A percentile compares a stretch with the other conserved stretches of the same genome.
Conservation (phyloP, 1,140 invertebrate genomes). For the Cataglyphis hispanica region DNA sequence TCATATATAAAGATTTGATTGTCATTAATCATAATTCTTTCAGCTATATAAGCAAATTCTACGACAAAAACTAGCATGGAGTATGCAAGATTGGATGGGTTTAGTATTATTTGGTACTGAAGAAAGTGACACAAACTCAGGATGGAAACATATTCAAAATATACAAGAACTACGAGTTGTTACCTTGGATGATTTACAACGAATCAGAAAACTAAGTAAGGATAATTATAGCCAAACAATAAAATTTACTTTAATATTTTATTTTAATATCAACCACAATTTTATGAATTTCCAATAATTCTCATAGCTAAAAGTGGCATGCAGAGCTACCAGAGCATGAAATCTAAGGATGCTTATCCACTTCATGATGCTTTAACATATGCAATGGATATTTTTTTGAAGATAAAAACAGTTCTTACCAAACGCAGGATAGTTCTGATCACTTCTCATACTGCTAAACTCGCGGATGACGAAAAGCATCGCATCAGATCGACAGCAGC, state of each 20-base stretch:
- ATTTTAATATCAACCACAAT: background rate
- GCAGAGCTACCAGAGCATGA: conserved; percentile 32
- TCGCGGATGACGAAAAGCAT: conserved; percentile 61
- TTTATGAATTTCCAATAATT: conserved; percentile 23
- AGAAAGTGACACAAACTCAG: conserved; percentile 48
- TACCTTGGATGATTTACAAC: conserved; percentile 52
- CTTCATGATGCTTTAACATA: conserved; percentile 72
- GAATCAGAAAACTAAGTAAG: conserved; percentile 65
- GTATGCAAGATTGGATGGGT: conserved; percentile 76
- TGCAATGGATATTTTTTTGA: conserved; percentile 55
- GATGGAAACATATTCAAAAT: conserved; percentile 64
- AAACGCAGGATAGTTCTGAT: conserved; percentile 69
- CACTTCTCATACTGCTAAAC: conserved; percentile 64
- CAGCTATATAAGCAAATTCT: conserved; percentile 65
- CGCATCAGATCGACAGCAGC: conserved; percentile 57
- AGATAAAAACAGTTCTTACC: conserved; percentile 64
- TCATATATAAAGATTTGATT: background rate
- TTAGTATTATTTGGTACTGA: conserved; percentile 73
- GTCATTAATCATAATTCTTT: background rate
- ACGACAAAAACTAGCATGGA: conserved; percentile 70
- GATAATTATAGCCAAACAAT: background rate
- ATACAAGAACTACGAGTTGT: conserved; percentile 62
- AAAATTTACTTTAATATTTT: background rate
- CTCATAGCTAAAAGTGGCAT: conserved; percentile 37
- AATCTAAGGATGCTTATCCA: conserved; percentile 55